phyloP scores from a whole-genome alignment of 2,797 vertebrate species.

The Megaceryle alcyon region DNA sequence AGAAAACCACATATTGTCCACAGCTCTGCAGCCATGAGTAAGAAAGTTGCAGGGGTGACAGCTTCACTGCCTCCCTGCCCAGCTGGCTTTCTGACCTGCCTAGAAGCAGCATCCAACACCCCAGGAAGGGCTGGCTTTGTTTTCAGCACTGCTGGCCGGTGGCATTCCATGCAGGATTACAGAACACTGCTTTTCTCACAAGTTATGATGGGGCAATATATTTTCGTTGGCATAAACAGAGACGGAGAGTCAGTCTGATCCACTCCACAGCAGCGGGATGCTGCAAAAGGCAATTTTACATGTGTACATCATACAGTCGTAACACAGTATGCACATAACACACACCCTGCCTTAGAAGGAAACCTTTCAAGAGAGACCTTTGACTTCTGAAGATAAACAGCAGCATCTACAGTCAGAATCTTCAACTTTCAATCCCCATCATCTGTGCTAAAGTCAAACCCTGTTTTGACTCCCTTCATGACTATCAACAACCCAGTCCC shows the following conservation, averaged over 20 bases:
- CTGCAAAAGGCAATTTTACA: neutral
- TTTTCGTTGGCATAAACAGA: conserved; percentile 22
- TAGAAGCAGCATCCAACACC: neutral
- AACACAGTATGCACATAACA: neutral
- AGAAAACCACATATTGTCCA: neutral
- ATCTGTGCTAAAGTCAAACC: neutral
- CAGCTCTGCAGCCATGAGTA: neutral
- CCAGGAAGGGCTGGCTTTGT: neutral
- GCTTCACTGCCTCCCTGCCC: neutral
- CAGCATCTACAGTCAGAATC: neutral
- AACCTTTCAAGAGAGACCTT: neutral
- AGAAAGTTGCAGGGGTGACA: neutral
- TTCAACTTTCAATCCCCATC: neutral
- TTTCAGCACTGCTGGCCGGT: neutral
- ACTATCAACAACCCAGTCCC: neutral
- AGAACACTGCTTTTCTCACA: neutral
- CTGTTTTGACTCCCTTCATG: neutral
- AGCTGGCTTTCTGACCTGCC: neutral
- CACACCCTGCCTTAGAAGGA: neutral
- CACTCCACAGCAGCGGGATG: neutral
- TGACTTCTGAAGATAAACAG: neutral
- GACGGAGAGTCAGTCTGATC: neutral
- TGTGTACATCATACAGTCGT: neutral
- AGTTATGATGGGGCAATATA: neutral
- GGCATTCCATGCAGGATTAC: neutral